Base-by-base conservation (phyloP, 2,888 invertebrate species). In the Oscheius onirici region DNA sequence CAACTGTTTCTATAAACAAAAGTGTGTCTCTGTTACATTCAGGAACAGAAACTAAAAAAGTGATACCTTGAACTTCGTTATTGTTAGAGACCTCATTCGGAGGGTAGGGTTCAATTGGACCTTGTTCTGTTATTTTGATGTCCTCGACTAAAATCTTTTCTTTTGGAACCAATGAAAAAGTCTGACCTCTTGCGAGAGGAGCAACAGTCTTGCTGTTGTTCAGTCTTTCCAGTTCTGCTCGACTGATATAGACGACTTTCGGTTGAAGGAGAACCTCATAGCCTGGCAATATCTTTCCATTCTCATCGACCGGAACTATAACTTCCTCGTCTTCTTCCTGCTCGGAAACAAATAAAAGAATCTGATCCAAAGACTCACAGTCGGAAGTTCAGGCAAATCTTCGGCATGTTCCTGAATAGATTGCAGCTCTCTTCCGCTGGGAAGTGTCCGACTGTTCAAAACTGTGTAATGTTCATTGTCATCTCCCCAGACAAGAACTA, bases 271-370 rank as follows among this genome's bases (percentile, higher is more conserved):
- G 63, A 28, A 44, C 46, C 17, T 63, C 49, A 17, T 22, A 63
- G 8, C 63, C 63, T 17, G 63, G 63, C 11, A 63, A n/a, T 13
- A 63, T 34, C 1, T 49, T 24, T 8, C 63, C 63, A 15, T 63
- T n/a, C 2, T 46, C 63, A 17, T 63, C 63, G 5, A 63, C 49
- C 8, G 63, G 63, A 5, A 63, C 63, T 13, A 49, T 26, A 5
- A 63, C 49, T 28, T 49, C 63, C 8, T 61, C 61, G 26, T 61
- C 61, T 8, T 46, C 49, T 15, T 46, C 63, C 58, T 58, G 15
- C 43, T 17, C 20, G 3, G n/a, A 46, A 46, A 5, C 46, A 13
- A 20, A 2, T 2, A 20, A 28, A 63, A 24, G 15, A 22, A 22
- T 24, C 34, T 55, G 41, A 63, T 49, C 17, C 15, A 2, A 17